Evolutionary conservation across 1,140 invertebrate genomes (phyloP), one percentile per base, ranked within the genome.

Genomic region (Drosophila bifasciata): DNA sequence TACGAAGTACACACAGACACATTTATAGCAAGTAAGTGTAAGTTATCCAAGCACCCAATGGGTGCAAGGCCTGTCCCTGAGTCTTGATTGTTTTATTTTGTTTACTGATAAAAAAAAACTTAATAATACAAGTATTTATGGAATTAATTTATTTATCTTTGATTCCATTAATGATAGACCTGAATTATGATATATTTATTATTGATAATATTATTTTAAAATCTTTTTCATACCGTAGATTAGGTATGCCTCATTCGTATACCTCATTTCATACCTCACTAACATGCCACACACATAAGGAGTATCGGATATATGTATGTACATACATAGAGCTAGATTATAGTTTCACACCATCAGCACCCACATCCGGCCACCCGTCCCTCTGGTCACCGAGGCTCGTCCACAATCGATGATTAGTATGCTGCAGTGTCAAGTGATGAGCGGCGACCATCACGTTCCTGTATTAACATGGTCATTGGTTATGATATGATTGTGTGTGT

Each of bases 391-490:
- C 13, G 15, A 11, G n/a, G 9, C 16, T 17, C 43, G 1, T 11
- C 43, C 16, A 19, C 41, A 13, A 13, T 40, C 28, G 1, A 40
- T 56, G 64, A 68, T 68, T 68, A 68, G 64, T 63, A 49, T 68
- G 64, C 43, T 48, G 62, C 43, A 68, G 64, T 68, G 49, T 68
- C 63, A 68, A 68, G 64, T 46, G 61, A 66, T 53, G 64, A 67
- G 48, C 28, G 41, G 32, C 32, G 23, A 68, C 49, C 64, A 32
- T 63, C 70, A 66, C 74, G 63, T 74, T 53, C 73, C 32, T 66
- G 72, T 69, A 64, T 83, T 76, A 84, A 85, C 83, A 79, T 85
- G 76, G 63, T 63, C 70, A 83, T 83, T 83, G 78, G 64, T 63
- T 70, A 74, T 66, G 75, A 72, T 76, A 70, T 48, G 44, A 56